A percentile compares a stretch with the other conserved stretches of the same genome.
Evolutionary conservation across 2,113 vertebrate genomes (phyloP).

Genomic region (Cyphomyrus plagiostoma): DNA sequence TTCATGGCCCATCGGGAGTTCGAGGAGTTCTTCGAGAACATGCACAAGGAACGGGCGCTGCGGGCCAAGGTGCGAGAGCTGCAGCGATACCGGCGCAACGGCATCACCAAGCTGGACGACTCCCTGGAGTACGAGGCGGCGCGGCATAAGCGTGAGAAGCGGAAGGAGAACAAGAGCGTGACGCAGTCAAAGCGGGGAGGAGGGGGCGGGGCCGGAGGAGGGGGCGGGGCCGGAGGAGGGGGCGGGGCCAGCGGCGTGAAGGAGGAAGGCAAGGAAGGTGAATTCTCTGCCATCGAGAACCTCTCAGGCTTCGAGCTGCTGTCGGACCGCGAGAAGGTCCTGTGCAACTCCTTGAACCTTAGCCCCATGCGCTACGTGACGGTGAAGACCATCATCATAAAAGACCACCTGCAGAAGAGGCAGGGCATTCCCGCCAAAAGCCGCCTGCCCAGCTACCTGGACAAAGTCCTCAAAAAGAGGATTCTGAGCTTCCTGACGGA

Average conservation of each 20-base stretch:
- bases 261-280: constrained; percentile 82
- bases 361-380: constrained; percentile 90
- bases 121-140: constrained; percentile 88
- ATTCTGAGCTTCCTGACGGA: constrained; percentile 93
- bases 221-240: constrained; percentile 35
- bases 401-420: constrained; percentile 90
- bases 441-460: constrained; percentile 87
- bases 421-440: constrained; percentile 94
- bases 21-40: constrained; percentile 92
- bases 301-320: constrained; percentile 87
- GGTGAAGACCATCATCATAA: constrained; percentile 96
- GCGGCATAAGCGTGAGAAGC: constrained; percentile 87
- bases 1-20: constrained; percentile 93
- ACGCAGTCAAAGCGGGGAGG: constrained; percentile 65
- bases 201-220: constrained; percentile 38
- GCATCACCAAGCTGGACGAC: constrained; percentile 88
- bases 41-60: constrained; percentile 86
- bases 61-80: constrained; percentile 88
- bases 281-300: constrained; percentile 87
- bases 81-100: constrained; percentile 88
- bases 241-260: constrained; percentile 59
- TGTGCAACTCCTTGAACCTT: constrained; percentile 85
- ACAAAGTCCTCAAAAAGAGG: constrained; percentile 93
- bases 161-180: constrained; percentile 84
- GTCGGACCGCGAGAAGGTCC: constrained; percentile 88